Evolutionary conservation across 2,797 vertebrate genomes (phyloP).

Genomic region (Emydoidea blandingii): DNA sequence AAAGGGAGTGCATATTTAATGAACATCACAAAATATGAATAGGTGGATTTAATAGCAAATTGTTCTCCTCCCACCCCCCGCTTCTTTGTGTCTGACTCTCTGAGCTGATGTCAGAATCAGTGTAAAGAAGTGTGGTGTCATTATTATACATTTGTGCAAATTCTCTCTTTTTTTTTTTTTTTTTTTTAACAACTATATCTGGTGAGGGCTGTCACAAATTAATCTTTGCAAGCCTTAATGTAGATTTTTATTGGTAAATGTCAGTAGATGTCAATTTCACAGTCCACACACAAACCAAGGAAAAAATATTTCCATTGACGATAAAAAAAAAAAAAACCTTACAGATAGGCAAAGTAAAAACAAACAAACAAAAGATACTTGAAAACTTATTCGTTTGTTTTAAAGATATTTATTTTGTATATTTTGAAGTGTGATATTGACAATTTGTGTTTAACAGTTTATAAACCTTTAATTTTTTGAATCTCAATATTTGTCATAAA

Average conservation of each 20-base stretch:
- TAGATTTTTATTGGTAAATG: neutral
- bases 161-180: neutral
- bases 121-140: neutral
- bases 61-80: neutral
- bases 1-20: neutral
- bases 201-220: accelerated
- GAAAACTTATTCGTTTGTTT: neutral
- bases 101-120: neutral
- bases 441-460: neutral
- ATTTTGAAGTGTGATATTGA: too few relatives aligned
- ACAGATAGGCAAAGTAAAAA: neutral
- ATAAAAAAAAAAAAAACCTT: neutral
- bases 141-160: neutral
- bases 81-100: neutral
- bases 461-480: neutral
- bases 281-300: neutral
- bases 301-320: neutral
- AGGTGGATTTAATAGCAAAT: neutral
- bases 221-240: neutral
- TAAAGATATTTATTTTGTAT: neutral
- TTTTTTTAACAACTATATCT: neutral
- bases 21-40: neutral
- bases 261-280: neutral
- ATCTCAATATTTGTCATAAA: neutral
- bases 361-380: neutral